These are phyloP conservation scores for Heliconius nattereri DNA, from an alignment of 1,140 invertebrate species.

Conservation along the genomic window DNA sequence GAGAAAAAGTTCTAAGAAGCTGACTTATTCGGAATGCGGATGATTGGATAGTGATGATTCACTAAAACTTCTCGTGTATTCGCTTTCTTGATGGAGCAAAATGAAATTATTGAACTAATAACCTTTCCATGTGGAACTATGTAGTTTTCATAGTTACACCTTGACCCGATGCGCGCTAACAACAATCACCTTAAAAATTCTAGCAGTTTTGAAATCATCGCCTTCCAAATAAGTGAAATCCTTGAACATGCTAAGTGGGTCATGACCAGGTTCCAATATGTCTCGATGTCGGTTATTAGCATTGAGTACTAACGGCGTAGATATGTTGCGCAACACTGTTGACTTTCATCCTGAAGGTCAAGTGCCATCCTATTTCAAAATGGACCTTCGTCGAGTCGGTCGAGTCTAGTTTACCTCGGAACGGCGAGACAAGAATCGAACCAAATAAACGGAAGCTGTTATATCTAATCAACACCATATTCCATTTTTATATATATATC, in stretches of 20 bases:
- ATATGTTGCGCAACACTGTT: conserved; percentile 76
- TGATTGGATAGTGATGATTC: conserved; percentile 43
- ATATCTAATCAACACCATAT: conserved; percentile 60
- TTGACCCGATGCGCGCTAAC: conserved; percentile 59
- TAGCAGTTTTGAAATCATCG: conserved; percentile 76
- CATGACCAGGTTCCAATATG: conserved; percentile 77
- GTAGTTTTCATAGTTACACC: background rate
- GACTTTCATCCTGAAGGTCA: conserved; percentile 81
- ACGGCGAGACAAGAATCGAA: conserved; percentile 51
- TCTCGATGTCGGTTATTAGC: conserved; percentile 74
- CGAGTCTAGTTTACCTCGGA: conserved; percentile 75
- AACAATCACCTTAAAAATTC: conserved; percentile 73
- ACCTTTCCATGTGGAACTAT: background rate
- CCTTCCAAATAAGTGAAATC: conserved; percentile 80
- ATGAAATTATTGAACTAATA: background rate
- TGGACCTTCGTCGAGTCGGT: conserved; percentile 73
- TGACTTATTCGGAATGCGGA: conserved; percentile 42
- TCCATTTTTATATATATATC: conserved; percentile 3
- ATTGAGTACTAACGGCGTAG: conserved; percentile 66
- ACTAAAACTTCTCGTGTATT: background rate
- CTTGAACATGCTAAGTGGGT: conserved; percentile 78
- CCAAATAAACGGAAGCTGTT: conserved; percentile 67
- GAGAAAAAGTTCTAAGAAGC: conserved; percentile 43
- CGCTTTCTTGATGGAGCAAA: background rate
- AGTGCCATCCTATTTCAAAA: conserved; percentile 81